A percentile compares a stretch with the other conserved stretches of the same genome.
Evolutionary conservation across 2,888 invertebrate species (phyloP).

Genomic region (Diarsia dahlii): DNA sequence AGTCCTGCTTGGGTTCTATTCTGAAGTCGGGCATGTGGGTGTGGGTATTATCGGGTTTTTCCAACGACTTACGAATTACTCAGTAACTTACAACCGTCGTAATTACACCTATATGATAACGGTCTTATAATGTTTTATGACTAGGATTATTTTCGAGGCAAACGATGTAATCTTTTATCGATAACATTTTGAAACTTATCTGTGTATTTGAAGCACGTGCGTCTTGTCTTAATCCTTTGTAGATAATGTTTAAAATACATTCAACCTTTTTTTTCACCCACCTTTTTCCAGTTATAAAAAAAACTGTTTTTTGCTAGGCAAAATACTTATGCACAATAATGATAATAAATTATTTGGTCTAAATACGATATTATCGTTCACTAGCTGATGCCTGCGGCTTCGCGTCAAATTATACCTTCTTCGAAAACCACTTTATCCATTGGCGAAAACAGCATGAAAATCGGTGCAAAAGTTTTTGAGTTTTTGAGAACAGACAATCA

Average conservation of each 20-base stretch:
- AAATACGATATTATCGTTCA: too few relatives aligned
- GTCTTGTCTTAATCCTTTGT: conserved; percentile 5
- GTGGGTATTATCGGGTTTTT: not conserved
- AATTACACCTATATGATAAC: not conserved
- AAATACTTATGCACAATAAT: too few relatives aligned
- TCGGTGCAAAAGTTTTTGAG: too few relatives aligned
- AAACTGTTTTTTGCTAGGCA: too few relatives aligned
- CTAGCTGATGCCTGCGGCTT: too few relatives aligned
- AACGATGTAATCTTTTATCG: conserved; percentile 26
- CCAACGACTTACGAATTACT: not conserved
- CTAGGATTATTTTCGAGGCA: not conserved
- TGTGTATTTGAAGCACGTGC: not conserved
- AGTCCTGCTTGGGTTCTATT: not conserved
- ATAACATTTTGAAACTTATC: not conserved
- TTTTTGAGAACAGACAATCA: too few relatives aligned
- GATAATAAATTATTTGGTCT: too few relatives aligned
- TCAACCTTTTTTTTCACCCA: too few relatives aligned
- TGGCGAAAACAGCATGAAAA: too few relatives aligned
- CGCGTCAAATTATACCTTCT: too few relatives aligned
- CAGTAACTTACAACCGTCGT: not conserved
- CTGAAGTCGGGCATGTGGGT: not conserved
- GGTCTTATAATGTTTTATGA: conserved; percentile 8
- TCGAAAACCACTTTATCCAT: too few relatives aligned
- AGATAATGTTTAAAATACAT: not conserved
- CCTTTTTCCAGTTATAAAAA: too few relatives aligned